Evolutionary conservation across 1,140 invertebrate genomes (phyloP).

Genomic region (Eurosta solidaginis): DNA sequence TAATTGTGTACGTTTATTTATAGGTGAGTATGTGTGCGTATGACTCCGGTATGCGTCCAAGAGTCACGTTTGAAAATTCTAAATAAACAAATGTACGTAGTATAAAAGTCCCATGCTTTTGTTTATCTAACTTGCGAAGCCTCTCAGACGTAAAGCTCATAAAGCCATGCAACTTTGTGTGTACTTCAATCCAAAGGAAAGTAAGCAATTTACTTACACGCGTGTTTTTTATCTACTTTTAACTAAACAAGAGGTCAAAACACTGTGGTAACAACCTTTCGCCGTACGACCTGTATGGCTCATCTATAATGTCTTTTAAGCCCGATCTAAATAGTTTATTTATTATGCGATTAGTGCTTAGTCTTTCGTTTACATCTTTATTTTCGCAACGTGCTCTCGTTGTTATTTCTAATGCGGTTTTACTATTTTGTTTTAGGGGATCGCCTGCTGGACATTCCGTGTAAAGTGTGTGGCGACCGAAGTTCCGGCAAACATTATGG

Average conservation of each 20-base stretch:
- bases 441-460: conserved; percentile 91
- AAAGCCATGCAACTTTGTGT: background rate
- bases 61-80: conserved; percentile 5
- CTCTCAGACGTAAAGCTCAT: background rate
- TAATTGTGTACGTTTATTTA: background rate
- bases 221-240: background rate
- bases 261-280: background rate
- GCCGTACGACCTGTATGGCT: no score
- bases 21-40: background rate
- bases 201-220: background rate
- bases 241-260: background rate
- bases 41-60: background rate
- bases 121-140: background rate
- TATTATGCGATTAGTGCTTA: background rate
- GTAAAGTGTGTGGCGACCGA: conserved; percentile 94
- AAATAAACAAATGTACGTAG: conserved; percentile 3
- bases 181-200: background rate
- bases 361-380: background rate
- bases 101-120: background rate
- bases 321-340: background rate
- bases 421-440: conserved; percentile 74
- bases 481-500: conserved; percentile 98
- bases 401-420: conserved; percentile 13
- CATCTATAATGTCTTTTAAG: background rate
- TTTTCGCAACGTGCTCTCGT: background rate